These are phyloP conservation scores for Laspeyria flexula DNA, from an alignment of 2,888 invertebrate genomes.

Conservation along the genomic window DNA sequence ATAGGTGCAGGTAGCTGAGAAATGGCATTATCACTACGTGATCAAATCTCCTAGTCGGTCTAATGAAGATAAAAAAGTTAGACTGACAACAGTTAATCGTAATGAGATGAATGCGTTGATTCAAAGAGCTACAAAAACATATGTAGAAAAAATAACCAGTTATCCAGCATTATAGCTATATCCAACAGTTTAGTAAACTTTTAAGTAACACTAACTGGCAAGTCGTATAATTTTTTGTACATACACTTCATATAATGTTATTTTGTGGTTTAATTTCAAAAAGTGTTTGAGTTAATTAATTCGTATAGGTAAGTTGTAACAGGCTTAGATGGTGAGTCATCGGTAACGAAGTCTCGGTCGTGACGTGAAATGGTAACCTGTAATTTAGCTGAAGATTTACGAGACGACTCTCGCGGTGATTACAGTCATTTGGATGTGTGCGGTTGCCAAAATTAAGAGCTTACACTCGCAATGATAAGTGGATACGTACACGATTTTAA, in stretches of 20 bases:
- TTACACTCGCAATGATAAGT: slow-evolving; percentile 56
- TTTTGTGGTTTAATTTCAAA: slow-evolving; percentile 17
- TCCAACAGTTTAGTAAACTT: slow-evolving; percentile 23
- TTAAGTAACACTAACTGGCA: slow-evolving; percentile 6
- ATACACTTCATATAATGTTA: slow-evolving; percentile 26
- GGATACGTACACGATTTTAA: slow-evolving; percentile 34
- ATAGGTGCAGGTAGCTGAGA: no score
- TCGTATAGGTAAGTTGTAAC: slow-evolving; percentile 26
- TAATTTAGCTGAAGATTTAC: slow-evolving; percentile 77
- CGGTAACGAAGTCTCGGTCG: slow-evolving; percentile 64
- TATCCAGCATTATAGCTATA: neutral
- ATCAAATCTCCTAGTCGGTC: neutral
- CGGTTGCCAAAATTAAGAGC: slow-evolving; percentile 75
- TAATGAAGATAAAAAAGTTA: neutral
- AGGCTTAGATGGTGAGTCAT: slow-evolving; percentile 60
- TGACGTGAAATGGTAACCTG: slow-evolving; percentile 67
- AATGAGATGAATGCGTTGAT: neutral
- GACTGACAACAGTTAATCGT: neutral
- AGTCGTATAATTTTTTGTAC: slow-evolving; percentile 19
- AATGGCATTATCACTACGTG: neutral
- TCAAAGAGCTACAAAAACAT: neutral
- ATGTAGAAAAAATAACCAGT: neutral
- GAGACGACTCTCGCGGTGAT: slow-evolving; percentile 72
- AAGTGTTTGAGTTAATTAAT: slow-evolving; percentile 34
- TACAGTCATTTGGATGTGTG: slow-evolving; percentile 69